Evolutionary conservation across 2,797 vertebrate species (phyloP), one percentile per base, ranked within the genome.

Genomic region (Enteromius fasciolatus): DNA sequence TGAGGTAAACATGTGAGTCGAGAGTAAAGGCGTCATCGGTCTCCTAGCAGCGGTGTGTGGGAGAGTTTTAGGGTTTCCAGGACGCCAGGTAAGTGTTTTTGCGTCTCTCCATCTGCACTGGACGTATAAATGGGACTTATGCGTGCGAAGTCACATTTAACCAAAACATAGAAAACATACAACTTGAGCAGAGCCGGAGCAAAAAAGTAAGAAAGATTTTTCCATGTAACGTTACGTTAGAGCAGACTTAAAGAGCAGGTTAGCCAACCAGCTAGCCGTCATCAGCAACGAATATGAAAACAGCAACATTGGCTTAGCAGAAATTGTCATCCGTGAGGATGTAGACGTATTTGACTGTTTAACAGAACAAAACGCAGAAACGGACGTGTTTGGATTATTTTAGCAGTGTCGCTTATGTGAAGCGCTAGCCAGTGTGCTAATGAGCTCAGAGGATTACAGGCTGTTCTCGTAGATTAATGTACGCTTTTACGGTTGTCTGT

Each of bases 41-140:
- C 70, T 75, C 80, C 80, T 81, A 81, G 80, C 80, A 81, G 70
- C 80, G 44, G 69, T 3, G 59, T 39, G 52, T 17, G 48, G 14
- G 25, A n/a, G 44, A 20, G 23, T 11, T 17, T 39, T 44, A 18
- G 31, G 68, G 18, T 80, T 61, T 33, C 50, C 28, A 74, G 20
- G 15, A 69, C 77, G 1, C 14, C 31, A 57, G 31, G 57, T 74
- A 18, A 74, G 54, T 28, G 78, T 68, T 4, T 72, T 48, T n/a
- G 23, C 5, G n/a, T 31, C 15, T 74, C 15, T 28, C 39, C 54
- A 17, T 48, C 46, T 63, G 18, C 14, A 46, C 12, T 23, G 54
- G 18, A 23, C 20, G 20, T 14, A 12, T 31, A 2, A 15, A 28
- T 50, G 20, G 3, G 18, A 25, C 4, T 20, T 73, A 15, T 36